Percentiles rank a stretch among this genome's conserved stretches.
phyloP scores from a whole-genome alignment of 2,113 vertebrate species.

The Polypterus bichir region DNA sequence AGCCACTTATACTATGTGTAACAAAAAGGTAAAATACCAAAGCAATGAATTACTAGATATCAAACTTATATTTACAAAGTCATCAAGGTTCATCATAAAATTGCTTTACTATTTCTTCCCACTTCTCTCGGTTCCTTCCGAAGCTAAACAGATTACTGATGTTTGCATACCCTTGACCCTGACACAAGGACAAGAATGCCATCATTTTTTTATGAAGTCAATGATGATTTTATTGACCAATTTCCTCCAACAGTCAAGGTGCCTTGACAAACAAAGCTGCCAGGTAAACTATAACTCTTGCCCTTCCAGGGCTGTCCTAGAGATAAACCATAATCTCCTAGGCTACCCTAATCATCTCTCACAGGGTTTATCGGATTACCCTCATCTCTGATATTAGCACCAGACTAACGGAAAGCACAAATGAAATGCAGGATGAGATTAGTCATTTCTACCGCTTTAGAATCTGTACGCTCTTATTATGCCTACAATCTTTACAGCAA shows the following conservation, averaged over 20 bases:
- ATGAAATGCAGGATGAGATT: background rate
- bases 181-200: conserved; percentile 47
- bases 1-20: no score
- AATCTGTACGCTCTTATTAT: no score
- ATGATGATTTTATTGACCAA: conserved; percentile 50
- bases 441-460: background rate
- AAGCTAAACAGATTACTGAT: conserved; percentile 45
- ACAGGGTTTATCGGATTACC: background rate
- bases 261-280: conserved; percentile 20
- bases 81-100: conserved; percentile 28
- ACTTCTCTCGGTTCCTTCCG: conserved; percentile 16
- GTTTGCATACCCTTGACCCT: conserved; percentile 43
- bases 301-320: conserved; percentile 27
- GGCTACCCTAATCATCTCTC: conserved; percentile 10
- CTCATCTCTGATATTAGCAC: conserved; percentile 4
- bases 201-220: conserved; percentile 45
- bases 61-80: background rate
- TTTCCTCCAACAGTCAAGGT: conserved; percentile 34
- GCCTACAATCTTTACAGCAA: no score
- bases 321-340: conserved; percentile 25
- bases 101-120: conserved; percentile 30
- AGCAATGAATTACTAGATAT: no score
- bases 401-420: background rate
- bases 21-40: no score
- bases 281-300: conserved; percentile 35